A percentile compares a stretch with the other conserved stretches of the same genome.
Conservation (phyloP, 64 coral and sea anemone genomes). For the Stylophora pistillata region DNA sequence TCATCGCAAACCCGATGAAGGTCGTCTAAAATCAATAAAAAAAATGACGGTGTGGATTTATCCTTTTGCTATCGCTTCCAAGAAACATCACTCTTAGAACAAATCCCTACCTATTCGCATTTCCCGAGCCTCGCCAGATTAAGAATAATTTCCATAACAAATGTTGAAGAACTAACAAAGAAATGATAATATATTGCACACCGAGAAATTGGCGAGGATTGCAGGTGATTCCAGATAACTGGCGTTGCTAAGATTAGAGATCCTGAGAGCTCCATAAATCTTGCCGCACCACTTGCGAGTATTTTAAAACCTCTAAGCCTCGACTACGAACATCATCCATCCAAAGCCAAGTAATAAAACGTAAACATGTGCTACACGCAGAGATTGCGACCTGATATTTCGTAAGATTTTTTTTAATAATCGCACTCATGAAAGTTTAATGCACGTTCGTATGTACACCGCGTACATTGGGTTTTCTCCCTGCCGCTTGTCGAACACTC, state of each 20-base stretch:
- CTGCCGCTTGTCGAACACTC: constrained; percentile 37
- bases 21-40: not conserved
- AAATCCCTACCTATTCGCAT: constrained; percentile 18
- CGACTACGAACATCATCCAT: constrained; percentile 6
- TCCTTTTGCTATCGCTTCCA: not conserved
- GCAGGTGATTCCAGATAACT: constrained; percentile 72
- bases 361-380: constrained; percentile 66
- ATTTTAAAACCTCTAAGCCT: constrained; percentile 15
- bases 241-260: constrained; percentile 54
- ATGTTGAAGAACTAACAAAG: constrained; percentile 85
- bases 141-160: constrained; percentile 90
- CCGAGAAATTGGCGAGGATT: constrained; percentile 63
- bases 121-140: constrained; percentile 48
- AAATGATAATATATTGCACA: constrained; percentile 77
- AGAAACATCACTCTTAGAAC: not conserved
- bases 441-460: constrained; percentile 49
- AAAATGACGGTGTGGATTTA: constrained; percentile 3
- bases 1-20: not conserved
- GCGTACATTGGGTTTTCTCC: constrained; percentile 47
- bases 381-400: constrained; percentile 81
- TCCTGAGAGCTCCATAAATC: not conserved
- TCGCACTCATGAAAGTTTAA: constrained; percentile 95
- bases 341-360: constrained; percentile 42
- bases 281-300: not conserved
- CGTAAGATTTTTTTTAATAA: constrained; percentile 86